Evolutionary conservation across 2,888 invertebrate genomes (phyloP).

Genomic region (Aleiodes alternator): DNA sequence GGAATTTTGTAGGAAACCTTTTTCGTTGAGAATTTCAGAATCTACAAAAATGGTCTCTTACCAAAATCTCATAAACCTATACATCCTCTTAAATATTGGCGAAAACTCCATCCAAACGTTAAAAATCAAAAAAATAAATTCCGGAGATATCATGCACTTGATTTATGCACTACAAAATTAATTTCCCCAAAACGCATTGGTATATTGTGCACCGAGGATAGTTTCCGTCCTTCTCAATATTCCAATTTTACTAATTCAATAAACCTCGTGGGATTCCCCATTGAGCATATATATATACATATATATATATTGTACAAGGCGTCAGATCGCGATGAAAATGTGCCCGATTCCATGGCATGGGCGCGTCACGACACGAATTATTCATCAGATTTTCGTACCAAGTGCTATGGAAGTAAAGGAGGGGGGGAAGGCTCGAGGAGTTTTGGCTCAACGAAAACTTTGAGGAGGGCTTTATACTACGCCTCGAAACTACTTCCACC

Average conservation of each 20-base stretch:
- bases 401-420: too few relatives aligned
- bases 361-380: slow-evolving; percentile 32
- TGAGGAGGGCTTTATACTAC: slow-evolving; percentile 9
- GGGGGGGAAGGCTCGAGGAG: background rate
- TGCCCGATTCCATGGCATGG: slow-evolving; percentile 14
- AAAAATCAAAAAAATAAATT: too few relatives aligned
- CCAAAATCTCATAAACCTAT: too few relatives aligned
- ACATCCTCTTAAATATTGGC: too few relatives aligned
- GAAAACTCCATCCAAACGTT: too few relatives aligned
- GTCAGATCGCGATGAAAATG: slow-evolving; percentile 22
- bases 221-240: slow-evolving; percentile 9
- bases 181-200: background rate
- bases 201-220: background rate
- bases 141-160: too few relatives aligned
- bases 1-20: too few relatives aligned
- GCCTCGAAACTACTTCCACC: slow-evolving; percentile 18
- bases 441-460: slow-evolving; percentile 28
- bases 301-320: background rate
- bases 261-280: slow-evolving; percentile 14
- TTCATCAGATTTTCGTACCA: slow-evolving; percentile 19
- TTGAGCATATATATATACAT: background rate
- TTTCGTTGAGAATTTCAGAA: too few relatives aligned
- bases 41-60: too few relatives aligned
- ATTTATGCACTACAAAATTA: background rate
- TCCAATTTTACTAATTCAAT: slow-evolving; percentile 34